Evolutionary conservation across 2,797 vertebrate genomes (phyloP).

Genomic region (Enteromius mattozi): DNA sequence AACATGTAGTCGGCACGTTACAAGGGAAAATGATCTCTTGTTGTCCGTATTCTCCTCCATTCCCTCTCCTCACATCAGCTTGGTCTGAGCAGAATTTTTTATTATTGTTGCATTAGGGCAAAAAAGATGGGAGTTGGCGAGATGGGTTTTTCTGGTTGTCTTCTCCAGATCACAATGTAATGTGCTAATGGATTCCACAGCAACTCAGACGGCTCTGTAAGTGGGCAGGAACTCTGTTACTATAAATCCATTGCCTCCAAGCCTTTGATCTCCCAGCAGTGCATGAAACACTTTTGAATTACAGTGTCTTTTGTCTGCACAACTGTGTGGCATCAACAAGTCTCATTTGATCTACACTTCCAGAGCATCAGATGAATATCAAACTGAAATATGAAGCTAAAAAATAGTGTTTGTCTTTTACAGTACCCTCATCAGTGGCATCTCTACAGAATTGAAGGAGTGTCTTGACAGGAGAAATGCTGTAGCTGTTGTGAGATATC

Average conservation of each 20-base stretch:
- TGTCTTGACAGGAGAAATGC: neutral
- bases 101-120: slow-evolving; percentile 43
- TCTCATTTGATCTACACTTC: slow-evolving; percentile 21
- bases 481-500: neutral
- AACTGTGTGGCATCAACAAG: slow-evolving; percentile 10
- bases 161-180: slow-evolving; percentile 68
- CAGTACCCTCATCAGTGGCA: neutral
- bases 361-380: slow-evolving; percentile 5
- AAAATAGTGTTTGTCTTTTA: neutral
- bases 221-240: slow-evolving; percentile 34
- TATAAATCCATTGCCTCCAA: slow-evolving; percentile 34
- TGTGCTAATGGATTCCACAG: slow-evolving; percentile 76
- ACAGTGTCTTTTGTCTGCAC: slow-evolving; percentile 23
- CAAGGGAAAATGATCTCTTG: slow-evolving; percentile 22
- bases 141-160: slow-evolving; percentile 69
- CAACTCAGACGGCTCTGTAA: slow-evolving; percentile 57
- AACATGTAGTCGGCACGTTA: slow-evolving; percentile 21
- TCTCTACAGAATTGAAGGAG: neutral
- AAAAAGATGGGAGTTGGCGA: slow-evolving; percentile 50
- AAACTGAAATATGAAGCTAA: neutral
- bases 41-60: neutral
- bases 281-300: slow-evolving; percentile 30
- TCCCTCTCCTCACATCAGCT: slow-evolving; percentile 15
- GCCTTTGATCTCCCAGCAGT: slow-evolving; percentile 28
- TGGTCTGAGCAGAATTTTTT: slow-evolving; percentile 28